phyloP scores from a whole-genome alignment of 2,888 invertebrate genomes.

The Ecdyonurus torrentis region DNA sequence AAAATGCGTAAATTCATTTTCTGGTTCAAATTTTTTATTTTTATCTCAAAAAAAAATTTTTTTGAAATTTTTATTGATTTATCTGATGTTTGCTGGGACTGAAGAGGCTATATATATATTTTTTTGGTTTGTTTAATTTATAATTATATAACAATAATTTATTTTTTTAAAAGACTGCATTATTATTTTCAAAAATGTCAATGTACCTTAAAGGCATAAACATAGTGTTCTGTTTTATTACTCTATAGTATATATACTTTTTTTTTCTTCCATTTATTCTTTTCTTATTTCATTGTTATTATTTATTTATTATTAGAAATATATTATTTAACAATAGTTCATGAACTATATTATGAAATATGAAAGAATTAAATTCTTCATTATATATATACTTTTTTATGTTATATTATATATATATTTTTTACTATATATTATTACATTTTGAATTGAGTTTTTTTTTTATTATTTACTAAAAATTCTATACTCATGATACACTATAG shows the following conservation, averaged over 20 bases:
- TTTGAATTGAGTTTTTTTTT: too few relatives aligned
- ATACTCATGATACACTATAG: too few relatives aligned
- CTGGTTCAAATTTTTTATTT: too few relatives aligned
- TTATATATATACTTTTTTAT: background rate
- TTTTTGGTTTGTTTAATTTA: too few relatives aligned
- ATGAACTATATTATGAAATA: background rate
- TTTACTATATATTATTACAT: too few relatives aligned
- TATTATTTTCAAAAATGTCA: conserved; percentile 1
- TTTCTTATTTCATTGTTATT: background rate
- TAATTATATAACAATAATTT: background rate
- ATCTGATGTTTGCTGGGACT: too few relatives aligned
- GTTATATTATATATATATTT: too few relatives aligned
- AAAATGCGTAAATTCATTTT: too few relatives aligned
- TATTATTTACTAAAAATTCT: background rate
- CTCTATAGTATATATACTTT: background rate
- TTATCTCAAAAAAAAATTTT: too few relatives aligned
- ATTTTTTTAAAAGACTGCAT: background rate
- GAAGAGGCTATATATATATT: too few relatives aligned
- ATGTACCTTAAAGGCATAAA: background rate
- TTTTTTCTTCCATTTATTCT: background rate
- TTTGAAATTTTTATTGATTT: too few relatives aligned
- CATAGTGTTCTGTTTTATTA: background rate
- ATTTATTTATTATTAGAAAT: background rate
- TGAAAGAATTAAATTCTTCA: background rate
- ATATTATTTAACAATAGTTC: background rate